These are phyloP conservation scores for Xiphophorus hellerii DNA, from an alignment of 2,113 vertebrate genomes.

Conservation along the genomic window DNA sequence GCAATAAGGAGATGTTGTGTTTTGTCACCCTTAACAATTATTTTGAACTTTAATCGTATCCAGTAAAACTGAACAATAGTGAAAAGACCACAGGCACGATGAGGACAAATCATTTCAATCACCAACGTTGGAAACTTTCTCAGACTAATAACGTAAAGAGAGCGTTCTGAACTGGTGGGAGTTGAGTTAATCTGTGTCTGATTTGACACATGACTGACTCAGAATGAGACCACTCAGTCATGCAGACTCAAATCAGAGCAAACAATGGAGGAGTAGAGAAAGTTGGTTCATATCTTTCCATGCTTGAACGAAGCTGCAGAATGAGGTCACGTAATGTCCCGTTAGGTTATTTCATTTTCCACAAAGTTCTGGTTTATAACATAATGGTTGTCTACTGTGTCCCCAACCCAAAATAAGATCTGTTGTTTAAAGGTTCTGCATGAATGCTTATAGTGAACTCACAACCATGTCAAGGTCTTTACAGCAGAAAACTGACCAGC, in stretches of 20 bases:
- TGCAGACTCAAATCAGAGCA: constrained; percentile 42
- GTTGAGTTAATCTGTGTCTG: constrained; percentile 3
- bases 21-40: constrained; percentile 14
- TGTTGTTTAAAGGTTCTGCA: neutral
- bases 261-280: constrained; percentile 9
- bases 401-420: neutral
- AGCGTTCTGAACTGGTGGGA: neutral
- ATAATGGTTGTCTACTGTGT: neutral
- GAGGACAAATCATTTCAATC: neutral
- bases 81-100: neutral
- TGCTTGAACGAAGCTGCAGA: constrained; percentile 29
- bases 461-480: too few species aligned
- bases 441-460: neutral
- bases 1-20: neutral
- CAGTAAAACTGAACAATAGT: neutral
- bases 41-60: neutral
- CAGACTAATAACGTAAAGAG: neutral
- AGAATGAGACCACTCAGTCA: constrained; percentile 44
- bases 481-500: too few species aligned
- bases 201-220: constrained; percentile 59
- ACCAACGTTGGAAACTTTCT: neutral
- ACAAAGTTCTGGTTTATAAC: neutral
- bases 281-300: constrained; percentile 27
- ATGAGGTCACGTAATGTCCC: constrained; percentile 12
- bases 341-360: neutral